These are phyloP conservation scores for Anolis carolinensis DNA, from an alignment of 2,113 vertebrate genomes.

Conservation along the genomic window DNA sequence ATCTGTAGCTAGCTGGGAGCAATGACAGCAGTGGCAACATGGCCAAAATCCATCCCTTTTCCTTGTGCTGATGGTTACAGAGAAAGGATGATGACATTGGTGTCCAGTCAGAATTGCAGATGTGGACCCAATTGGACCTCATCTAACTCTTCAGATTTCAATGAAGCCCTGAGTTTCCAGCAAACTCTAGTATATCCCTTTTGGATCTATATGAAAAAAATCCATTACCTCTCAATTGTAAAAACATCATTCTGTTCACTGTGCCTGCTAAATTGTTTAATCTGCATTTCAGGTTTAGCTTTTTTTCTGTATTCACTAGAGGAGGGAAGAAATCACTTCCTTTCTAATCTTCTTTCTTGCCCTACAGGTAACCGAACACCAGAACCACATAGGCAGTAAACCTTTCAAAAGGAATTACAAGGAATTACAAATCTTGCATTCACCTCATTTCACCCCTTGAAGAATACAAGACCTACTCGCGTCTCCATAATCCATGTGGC, in stretches of 20 bases:
- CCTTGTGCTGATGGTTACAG: too few relatives aligned
- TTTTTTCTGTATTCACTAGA: constrained; percentile 38
- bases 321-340: constrained; percentile 24
- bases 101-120: too few relatives aligned
- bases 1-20: too few relatives aligned
- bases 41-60: too few relatives aligned
- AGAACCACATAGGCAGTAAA: constrained; percentile 55
- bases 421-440: constrained; percentile 63
- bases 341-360: constrained; percentile 55
- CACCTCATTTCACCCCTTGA: constrained; percentile 57
- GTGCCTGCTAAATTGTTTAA: constrained; percentile 44
- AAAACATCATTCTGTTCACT: constrained; percentile 10
- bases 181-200: too few relatives aligned
- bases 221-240: constrained; percentile 22
- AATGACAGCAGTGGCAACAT: too few relatives aligned
- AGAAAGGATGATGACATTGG: too few relatives aligned
- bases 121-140: too few relatives aligned
- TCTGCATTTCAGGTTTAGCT: constrained; percentile 34
- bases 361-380: constrained; percentile 64
- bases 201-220: too few relatives aligned
- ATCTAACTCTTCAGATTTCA: too few relatives aligned
- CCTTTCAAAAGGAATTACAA: constrained; percentile 66
- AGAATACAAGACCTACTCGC: constrained; percentile 5
- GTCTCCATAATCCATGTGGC: constrained; percentile 36
- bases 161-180: too few relatives aligned